These are phyloP conservation scores for Botrylloides violaceus DNA, from an alignment of 23 tunicate species.

Conservation along the genomic window DNA sequence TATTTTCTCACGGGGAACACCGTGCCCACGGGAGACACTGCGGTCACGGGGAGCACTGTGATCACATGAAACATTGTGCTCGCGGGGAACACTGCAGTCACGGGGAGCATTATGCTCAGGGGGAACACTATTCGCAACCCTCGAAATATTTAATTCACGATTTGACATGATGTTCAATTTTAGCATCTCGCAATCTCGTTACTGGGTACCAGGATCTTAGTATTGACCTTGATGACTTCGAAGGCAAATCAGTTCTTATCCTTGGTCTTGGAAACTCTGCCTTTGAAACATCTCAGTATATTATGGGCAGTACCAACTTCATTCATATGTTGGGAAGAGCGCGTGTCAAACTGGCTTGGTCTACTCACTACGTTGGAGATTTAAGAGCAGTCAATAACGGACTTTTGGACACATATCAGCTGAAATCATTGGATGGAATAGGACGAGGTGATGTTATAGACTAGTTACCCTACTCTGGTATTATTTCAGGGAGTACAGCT, in stretches of 20 bases:
- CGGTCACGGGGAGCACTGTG: too few relatives aligned
- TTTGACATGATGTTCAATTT: too few relatives aligned
- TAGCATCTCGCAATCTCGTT: background rate
- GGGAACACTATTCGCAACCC: too few relatives aligned
- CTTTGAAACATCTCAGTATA: conserved; percentile 23
- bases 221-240: conserved; percentile 2
- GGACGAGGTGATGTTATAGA: conserved; percentile 7
- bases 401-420: conserved; percentile 14
- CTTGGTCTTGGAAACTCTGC: conserved; percentile 22
- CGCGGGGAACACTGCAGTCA: too few relatives aligned
- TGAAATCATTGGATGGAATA: conserved; percentile 16
- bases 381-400: conserved; percentile 24
- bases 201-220: conserved; percentile 18
- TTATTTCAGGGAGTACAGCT: too few relatives aligned
- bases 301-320: conserved; percentile 6
- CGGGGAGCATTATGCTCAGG: too few relatives aligned
- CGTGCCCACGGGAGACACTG: too few relatives aligned
- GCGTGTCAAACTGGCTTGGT: conserved; percentile 14
- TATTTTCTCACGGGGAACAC: too few relatives aligned
- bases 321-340: conserved; percentile 26
- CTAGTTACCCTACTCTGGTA: too few relatives aligned
- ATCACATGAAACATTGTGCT: too few relatives aligned
- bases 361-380: conserved; percentile 36
- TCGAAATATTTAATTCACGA: too few relatives aligned
- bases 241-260: conserved; percentile 17